Conservation (phyloP, 2,113 vertebrate species). For the Scolopax mira region DNA sequence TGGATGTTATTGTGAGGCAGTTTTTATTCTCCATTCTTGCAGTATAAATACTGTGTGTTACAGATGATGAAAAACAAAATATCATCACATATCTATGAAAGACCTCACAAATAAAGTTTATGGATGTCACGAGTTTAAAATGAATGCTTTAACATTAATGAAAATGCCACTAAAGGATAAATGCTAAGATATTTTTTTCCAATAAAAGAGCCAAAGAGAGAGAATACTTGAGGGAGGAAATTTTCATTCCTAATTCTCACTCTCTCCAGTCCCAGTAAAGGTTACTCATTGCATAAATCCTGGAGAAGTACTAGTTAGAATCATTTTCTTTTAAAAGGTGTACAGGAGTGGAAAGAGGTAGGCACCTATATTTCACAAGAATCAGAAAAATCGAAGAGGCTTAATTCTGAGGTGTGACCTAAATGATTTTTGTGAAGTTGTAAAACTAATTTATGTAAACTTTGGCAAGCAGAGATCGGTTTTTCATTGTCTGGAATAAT, state of each 20-base stretch:
- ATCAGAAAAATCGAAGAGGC: neutral
- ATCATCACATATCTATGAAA: neutral
- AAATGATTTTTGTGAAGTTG: neutral
- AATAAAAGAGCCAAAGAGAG: neutral
- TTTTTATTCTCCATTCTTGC: neutral
- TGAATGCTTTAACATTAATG: neutral
- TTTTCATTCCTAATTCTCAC: neutral
- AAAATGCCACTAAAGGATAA: constrained; percentile 1
- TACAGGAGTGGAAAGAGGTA: neutral
- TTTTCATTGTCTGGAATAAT: neutral
- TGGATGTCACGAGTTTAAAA: constrained; percentile 5
- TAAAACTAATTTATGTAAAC: neutral
- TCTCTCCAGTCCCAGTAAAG: neutral
- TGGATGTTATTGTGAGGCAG: neutral
- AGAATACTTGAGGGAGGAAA: constrained; percentile 3
- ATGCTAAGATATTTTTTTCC: neutral
- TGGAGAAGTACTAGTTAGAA: neutral
- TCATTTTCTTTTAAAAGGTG: neutral
- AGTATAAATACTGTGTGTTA: neutral
- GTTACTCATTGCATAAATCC: constrained; percentile 6
- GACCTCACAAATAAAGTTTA: constrained; percentile 7
- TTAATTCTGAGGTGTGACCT: neutral
- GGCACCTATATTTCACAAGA: neutral
- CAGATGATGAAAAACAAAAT: neutral
- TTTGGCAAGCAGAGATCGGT: neutral